Percentiles rank a stretch among this genome's conserved stretches.
Conservation (phyloP, 2,888 invertebrate species). For the Leptinotarsa tumamoca region DNA sequence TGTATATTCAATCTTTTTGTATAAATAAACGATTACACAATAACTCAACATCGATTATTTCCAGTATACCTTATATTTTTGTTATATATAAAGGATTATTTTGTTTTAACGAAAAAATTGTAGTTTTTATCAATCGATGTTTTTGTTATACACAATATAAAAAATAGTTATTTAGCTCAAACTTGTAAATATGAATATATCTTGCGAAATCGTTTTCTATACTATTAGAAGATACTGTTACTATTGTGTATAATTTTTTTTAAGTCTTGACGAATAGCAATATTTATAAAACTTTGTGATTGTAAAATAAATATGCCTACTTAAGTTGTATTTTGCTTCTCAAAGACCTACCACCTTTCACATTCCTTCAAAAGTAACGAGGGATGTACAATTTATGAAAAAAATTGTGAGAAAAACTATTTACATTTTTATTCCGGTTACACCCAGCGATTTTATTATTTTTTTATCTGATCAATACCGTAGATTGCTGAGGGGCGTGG, state of each 20-base stretch:
- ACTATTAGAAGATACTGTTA: slow-evolving; percentile 64
- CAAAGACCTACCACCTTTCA: background rate
- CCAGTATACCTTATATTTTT: slow-evolving; percentile 40
- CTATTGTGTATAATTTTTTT: slow-evolving; percentile 65
- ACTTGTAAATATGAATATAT: slow-evolving; percentile 64
- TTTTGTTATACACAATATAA: slow-evolving; percentile 46
- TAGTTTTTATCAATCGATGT: slow-evolving; percentile 38
- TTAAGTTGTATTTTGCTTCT: slow-evolving; percentile 40
- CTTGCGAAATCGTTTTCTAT: slow-evolving; percentile 64
- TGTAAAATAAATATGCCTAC: slow-evolving; percentile 64
- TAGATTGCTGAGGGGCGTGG: too few species aligned
- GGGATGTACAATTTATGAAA: too few species aligned
- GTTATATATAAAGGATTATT: slow-evolving; percentile 40
- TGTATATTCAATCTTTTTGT: slow-evolving; percentile 25
- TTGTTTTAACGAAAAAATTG: slow-evolving; percentile 42
- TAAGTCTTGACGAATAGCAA: slow-evolving; percentile 66
- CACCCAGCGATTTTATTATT: too few species aligned
- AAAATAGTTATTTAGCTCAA: slow-evolving; percentile 61
- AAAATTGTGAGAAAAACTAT: too few species aligned
- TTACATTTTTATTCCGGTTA: too few species aligned
- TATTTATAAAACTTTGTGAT: slow-evolving; percentile 68
- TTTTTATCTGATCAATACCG: too few species aligned
- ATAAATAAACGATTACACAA: slow-evolving; percentile 1
- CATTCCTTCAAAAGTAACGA: too few species aligned
- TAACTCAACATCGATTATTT: slow-evolving; percentile 26